Evolutionary conservation across 2,888 invertebrate species (phyloP), one percentile per base, ranked within the genome.

Genomic region (Papilio elwesi): DNA sequence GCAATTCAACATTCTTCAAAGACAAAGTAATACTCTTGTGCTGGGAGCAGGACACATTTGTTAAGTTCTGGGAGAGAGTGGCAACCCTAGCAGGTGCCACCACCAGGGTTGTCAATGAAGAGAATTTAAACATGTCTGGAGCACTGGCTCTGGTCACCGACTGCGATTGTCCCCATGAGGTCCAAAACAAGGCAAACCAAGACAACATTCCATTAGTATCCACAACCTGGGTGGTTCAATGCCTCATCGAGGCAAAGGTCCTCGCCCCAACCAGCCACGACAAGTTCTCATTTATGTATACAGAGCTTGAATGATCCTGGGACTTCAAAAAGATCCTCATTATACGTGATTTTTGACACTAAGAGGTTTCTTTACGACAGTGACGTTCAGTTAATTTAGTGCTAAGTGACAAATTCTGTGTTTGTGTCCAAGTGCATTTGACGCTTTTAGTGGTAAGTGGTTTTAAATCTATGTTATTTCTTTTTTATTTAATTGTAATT

Each of bases 191-290:
- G 73, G 96, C 96, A 0, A 90, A 92, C 70, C 90, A 94, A 68
- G 94, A 95, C 79, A 93, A 91, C 71, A 91, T 95, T n/a, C 96
- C 96, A 0, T 80, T 97, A 0, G 95, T 96, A 0, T 95, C 96
- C 0, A 95, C 96, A 0, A 94, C 94, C 2, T 97, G 96, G 96
- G 90, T 96, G 0, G 93, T 95, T 6, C 96, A 97, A 79, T 95
- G 95, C 78, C 88, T 97, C 53, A 95, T 97, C 74, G 95, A 95
- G 78, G 95, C 95, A 2, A 90, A 91, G 70, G 86, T 94, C 51
- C 86, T 94, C 75, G 79, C 88, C 0, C 93, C 94, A 9, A 91
- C 94, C 78, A 87, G 90, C 74, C 94, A 95, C 84, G 88, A 88
- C 64, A 93, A 90, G 85, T 94, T 94, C 81, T 93, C 93, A 75